Base-by-base conservation (phyloP, 92 coral and sea anemone genomes). In the Phymanthus crucifer region DNA sequence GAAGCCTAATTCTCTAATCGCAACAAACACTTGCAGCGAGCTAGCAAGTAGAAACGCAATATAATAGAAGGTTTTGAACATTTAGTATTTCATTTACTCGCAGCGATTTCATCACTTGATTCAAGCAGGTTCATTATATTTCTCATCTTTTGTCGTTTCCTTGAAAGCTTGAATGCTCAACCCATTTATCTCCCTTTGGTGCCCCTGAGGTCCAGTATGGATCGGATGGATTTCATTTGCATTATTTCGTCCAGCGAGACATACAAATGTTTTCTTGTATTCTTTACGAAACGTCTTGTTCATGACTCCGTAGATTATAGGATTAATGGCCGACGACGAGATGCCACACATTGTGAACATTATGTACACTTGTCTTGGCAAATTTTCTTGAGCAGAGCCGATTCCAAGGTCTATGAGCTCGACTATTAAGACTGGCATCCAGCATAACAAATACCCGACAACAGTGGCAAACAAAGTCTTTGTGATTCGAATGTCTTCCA, bases 241-340 rank as follows among this genome's bases (percentile, higher is more conserved):
- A 61, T 27, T 34, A 27, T 29, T 6, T 8, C 34, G 14, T 27
- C 32, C 16, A 3, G 4, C 33, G 3, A 24, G 3, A 27, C 68
- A 61, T 61, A 1, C 34, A 29, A 61, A 61, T 29, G 35, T 17
- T 29, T 27, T 13, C 34, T 18, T 67, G 37, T 87, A 87, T 4
- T 84, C 87, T 57, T 14, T 87, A 52, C 87, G 79, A 40, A 81
- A 87, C 0, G 79, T 81, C 71, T 47, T 84, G 72, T 87, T 87
- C 90, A 87, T 87, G 17, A 80, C 90, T 21, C 86, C 90, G 71
- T 87, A 87, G 13, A 87, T 72, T 45, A 87, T 77, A 18, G 90
- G 90, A 61, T 87, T 87, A 16, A 82, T 79, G 3, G 90, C 84
- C 27, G 90, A 87, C 12, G 83, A 76, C 5, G 85, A 70, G 7